Percentiles rank a stretch among this genome's conserved stretches.
phyloP scores from a whole-genome alignment of 23 tunicate genomes.

The Halocynthia aurantium region DNA sequence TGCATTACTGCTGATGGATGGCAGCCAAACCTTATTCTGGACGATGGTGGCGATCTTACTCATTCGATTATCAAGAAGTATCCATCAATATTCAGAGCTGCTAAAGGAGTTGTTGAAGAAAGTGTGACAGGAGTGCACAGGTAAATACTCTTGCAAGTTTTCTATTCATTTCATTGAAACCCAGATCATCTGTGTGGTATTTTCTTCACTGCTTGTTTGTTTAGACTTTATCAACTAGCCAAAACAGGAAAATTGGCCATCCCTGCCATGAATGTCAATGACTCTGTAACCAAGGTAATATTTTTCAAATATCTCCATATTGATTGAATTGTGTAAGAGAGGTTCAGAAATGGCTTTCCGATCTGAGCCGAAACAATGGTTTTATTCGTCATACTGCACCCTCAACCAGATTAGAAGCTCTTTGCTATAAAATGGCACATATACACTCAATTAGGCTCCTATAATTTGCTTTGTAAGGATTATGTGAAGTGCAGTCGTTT shows the following conservation, averaged over 20 bases:
- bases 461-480: no score
- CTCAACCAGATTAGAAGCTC: background rate
- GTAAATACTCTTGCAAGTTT: conserved; percentile 5
- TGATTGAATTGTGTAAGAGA: background rate
- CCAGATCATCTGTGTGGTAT: conserved; percentile 3
- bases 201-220: conserved; percentile 1
- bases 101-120: conserved; percentile 98
- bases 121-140: conserved; percentile 98
- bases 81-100: conserved; percentile 70
- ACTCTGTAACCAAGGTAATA: conserved; percentile 89
- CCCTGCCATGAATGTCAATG: conserved; percentile 99
- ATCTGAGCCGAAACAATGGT: background rate
- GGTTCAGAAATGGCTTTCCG: background rate
- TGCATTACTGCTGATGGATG: conserved; percentile 88
- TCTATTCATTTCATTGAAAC: background rate
- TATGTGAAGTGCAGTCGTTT: no score
- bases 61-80: conserved; percentile 95
- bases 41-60: conserved; percentile 98
- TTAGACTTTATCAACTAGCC: conserved; percentile 90
- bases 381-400: no score
- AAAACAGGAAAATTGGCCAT: conserved; percentile 95
- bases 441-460: no score
- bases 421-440: no score
- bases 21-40: conserved; percentile 98
- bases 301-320: background rate